Percentiles rank a stretch among this genome's conserved stretches.
These are phyloP conservation scores for Pelodytes ibericus DNA, from an alignment of 2,797 vertebrate genomes.

Conservation along the genomic window DNA sequence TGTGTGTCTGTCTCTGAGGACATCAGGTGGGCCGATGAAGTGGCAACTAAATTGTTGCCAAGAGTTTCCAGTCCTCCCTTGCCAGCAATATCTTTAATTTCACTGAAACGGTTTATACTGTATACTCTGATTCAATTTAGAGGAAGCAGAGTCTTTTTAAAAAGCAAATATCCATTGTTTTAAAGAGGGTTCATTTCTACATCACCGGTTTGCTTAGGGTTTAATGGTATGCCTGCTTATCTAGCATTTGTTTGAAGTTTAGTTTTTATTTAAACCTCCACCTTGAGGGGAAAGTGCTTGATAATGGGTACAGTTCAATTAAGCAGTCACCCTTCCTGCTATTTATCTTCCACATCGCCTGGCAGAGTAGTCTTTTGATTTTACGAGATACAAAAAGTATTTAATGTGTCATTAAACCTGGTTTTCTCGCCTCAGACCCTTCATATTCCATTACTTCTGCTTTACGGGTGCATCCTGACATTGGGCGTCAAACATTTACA, in stretches of 20 bases:
- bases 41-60: no score
- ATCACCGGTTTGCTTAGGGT: neutral
- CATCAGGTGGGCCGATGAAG: no score
- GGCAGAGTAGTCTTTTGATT: neutral
- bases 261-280: neutral
- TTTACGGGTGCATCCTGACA: neutral
- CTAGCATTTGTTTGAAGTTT: neutral
- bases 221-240: neutral
- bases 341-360: neutral
- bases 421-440: neutral
- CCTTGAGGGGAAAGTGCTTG: neutral
- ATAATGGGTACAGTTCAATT: conserved; percentile 10
- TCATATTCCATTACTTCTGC: neutral
- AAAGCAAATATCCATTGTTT: neutral
- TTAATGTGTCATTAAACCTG: neutral
- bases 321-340: neutral
- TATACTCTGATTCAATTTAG: neutral
- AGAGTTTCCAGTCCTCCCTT: no score
- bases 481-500: no score
- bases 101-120: neutral
- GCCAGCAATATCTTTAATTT: no score
- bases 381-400: neutral
- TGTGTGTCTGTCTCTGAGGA: no score
- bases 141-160: neutral
- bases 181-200: neutral